Evolutionary conservation across 30 jellyfish, hydroid and myxozoan species (phyloP), one percentile per base, ranked within the genome.

Genomic region (Sanderia malayensis): DNA sequence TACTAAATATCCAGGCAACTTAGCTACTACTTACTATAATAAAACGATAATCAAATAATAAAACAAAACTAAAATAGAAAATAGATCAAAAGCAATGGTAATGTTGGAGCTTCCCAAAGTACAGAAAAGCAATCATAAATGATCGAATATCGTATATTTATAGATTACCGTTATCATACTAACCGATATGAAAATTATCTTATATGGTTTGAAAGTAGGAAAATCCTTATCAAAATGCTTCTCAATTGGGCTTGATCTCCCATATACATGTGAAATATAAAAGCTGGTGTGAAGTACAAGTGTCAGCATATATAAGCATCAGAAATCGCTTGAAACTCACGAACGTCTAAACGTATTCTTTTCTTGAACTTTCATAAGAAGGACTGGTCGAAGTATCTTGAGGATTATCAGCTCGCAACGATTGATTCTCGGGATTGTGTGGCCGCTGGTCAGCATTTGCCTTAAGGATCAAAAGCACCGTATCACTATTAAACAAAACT

Each of bases 281-380:
- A n/a, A n/a, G 52, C 52, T 37, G 6, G 10, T 37, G 52, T 37
- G 52, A 37, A 37, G 13, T 37, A 37, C 52, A 37, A 37, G n/a
- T n/a, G n/a, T n/a, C n/a, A n/a, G n/a, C n/a, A n/a, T n/a, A n/a
- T n/a, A n/a, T n/a, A n/a, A n/a, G n/a, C n/a, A n/a, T n/a, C n/a
- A n/a, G n/a, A n/a, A n/a, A n/a, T n/a, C n/a, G n/a, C n/a, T n/a
- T n/a, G n/a, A n/a, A n/a, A n/a, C n/a, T n/a, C n/a, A n/a, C n/a
- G n/a, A n/a, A n/a, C 55, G 55, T 41, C 24, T 33, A 76, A 21
- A 78, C 89, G 49, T 78, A 78, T 47, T 78, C 89, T 67, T 78
- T 78, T 24, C 89, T 49, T 34, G 89, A 78, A 53, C 68, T 78
- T 61, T 78, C 89, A 31, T 45, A 53, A 11, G 76, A 71, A 10